A percentile compares a stretch with the other conserved stretches of the same genome.
Evolutionary conservation across 2,797 vertebrate genomes (phyloP).

Genomic region (Numenius phaeopus): DNA sequence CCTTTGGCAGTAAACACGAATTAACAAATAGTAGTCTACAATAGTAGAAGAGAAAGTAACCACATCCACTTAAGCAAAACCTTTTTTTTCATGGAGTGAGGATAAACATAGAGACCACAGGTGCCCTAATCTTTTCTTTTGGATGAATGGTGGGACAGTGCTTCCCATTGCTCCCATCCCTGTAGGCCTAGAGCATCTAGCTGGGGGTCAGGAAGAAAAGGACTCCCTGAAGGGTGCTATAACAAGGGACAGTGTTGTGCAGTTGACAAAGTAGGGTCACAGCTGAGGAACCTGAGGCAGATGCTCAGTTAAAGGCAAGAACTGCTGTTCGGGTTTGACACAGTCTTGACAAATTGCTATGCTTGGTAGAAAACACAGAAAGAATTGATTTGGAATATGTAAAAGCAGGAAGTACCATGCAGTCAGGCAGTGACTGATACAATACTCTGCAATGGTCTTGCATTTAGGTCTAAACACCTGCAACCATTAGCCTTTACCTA

Average conservation of each 20-base stretch:
- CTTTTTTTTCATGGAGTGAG: background rate
- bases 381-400: background rate
- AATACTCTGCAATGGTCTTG: background rate
- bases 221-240: background rate
- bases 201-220: background rate
- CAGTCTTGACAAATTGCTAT: background rate
- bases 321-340: background rate
- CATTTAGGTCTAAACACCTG: background rate
- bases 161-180: background rate
- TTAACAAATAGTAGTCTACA: background rate
- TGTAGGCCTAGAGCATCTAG: background rate
- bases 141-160: background rate
- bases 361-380: background rate
- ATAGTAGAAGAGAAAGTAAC: background rate
- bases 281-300: background rate
- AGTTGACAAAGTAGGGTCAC: background rate
- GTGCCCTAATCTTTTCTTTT: background rate
- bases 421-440: background rate
- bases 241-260: background rate
- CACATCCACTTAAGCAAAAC: background rate
- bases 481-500: background rate
- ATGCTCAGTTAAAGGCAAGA: background rate
- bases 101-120: background rate
- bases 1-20: background rate
- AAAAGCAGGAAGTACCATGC: background rate